Percentiles rank a stretch among this genome's conserved stretches.
Conservation (phyloP, 1,140 invertebrate genomes). For the Vanessa tameamea region DNA sequence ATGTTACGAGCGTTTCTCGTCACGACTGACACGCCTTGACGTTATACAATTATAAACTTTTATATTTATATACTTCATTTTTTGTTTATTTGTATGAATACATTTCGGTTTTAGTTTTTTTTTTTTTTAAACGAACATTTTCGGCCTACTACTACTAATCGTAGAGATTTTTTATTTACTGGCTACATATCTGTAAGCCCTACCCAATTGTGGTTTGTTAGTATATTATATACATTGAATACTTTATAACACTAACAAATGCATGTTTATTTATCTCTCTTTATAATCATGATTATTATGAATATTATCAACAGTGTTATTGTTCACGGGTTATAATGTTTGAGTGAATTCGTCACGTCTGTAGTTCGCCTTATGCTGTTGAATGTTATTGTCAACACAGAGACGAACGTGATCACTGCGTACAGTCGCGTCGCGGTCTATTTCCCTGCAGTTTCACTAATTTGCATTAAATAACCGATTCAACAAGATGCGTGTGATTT, state of each 20-base stretch:
- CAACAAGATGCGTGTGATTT: background rate
- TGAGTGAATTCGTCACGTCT: background rate
- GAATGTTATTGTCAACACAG: slow-evolving; percentile 22
- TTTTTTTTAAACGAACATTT: too few relatives aligned
- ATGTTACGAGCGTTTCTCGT: slow-evolving; percentile 7
- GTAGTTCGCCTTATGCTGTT: background rate
- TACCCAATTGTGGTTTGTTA: too few relatives aligned
- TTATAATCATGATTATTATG: too few relatives aligned
- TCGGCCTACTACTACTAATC: too few relatives aligned
- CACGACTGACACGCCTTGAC: background rate
- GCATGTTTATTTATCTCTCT: too few relatives aligned
- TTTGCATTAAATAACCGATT: slow-evolving; percentile 26
- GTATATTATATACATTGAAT: too few relatives aligned
- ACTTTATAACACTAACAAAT: too few relatives aligned
- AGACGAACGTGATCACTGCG: slow-evolving; percentile 17
- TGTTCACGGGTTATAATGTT: background rate
- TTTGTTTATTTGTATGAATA: too few relatives aligned
- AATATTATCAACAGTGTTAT: too few relatives aligned
- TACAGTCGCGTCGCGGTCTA: slow-evolving; percentile 27
- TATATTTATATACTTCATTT: background rate
- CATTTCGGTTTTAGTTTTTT: too few relatives aligned
- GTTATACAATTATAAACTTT: background rate
- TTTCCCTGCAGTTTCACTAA: slow-evolving; percentile 32
- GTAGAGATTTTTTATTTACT: too few relatives aligned
- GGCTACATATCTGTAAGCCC: too few relatives aligned